Conservation (phyloP, 2,113 vertebrate species). For the Orthonyx spaldingii region DNA sequence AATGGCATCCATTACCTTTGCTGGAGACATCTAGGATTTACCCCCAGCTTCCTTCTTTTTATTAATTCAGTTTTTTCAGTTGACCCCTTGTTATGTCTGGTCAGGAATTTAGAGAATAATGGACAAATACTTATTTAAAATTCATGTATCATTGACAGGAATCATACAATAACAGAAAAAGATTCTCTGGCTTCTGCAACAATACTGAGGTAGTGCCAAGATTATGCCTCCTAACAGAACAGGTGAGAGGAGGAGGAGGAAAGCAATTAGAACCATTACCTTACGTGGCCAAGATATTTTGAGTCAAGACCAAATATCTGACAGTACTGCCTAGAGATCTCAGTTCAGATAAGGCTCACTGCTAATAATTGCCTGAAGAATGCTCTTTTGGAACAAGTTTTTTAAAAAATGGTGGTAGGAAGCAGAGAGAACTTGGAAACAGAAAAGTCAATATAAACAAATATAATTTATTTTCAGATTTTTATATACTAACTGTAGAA, state of each 20-base stretch:
- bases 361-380: background rate
- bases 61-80: background rate
- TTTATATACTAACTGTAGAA: background rate
- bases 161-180: background rate
- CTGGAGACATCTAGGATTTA: background rate
- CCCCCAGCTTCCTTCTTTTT: background rate
- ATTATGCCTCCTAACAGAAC: background rate
- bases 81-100: background rate
- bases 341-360: conserved; percentile 1
- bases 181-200: background rate
- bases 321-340: background rate
- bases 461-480: background rate
- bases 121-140: background rate
- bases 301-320: conserved; percentile 12
- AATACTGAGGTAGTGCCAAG: background rate
- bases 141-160: background rate
- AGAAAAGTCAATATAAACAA: conserved; percentile 9
- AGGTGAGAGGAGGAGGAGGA: background rate
- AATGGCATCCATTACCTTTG: background rate
- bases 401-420: background rate
- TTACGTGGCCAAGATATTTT: background rate
- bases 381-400: background rate
- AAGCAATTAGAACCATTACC: background rate
- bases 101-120: background rate
- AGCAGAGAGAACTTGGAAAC: background rate